Evolutionary conservation across 1,140 invertebrate genomes (phyloP).

Genomic region (Bactericera cockerelli): DNA sequence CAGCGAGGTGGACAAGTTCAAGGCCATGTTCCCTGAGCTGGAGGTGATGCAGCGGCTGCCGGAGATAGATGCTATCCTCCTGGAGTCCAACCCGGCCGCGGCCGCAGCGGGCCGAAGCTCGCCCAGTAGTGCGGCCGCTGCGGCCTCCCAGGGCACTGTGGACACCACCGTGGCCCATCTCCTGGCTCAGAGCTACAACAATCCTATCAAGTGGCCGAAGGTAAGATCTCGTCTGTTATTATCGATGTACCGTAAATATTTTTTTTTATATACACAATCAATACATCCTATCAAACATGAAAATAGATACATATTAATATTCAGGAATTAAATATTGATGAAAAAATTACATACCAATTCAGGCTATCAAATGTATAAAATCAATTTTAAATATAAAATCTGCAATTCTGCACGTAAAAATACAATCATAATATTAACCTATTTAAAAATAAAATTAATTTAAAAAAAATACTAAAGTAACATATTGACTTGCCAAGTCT

Average conservation of each 20-base stretch:
- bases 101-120: neutral
- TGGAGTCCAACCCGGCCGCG: conserved; percentile 21
- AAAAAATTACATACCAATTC: too few species aligned
- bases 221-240: conserved; percentile 25
- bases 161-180: conserved; percentile 45
- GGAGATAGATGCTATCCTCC: conserved; percentile 41
- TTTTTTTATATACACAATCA: neutral
- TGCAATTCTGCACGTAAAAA: too few species aligned
- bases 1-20: conserved; percentile 30
- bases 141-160: conserved; percentile 25
- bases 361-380: too few species aligned
- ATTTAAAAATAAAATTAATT: too few species aligned
- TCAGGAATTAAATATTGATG: too few species aligned
- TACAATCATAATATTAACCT: too few species aligned
- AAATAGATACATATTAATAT: too few species aligned
- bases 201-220: conserved; percentile 42
- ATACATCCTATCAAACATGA: too few species aligned
- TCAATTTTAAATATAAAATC: too few species aligned
- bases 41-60: conserved; percentile 49
- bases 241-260: neutral
- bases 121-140: neutral
- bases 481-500: too few species aligned
- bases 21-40: conserved; percentile 54
- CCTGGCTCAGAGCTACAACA: conserved; percentile 36
- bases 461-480: too few species aligned